Evolutionary conservation across 2,113 vertebrate species (phyloP).

Genomic region (Toxostoma redivivum): DNA sequence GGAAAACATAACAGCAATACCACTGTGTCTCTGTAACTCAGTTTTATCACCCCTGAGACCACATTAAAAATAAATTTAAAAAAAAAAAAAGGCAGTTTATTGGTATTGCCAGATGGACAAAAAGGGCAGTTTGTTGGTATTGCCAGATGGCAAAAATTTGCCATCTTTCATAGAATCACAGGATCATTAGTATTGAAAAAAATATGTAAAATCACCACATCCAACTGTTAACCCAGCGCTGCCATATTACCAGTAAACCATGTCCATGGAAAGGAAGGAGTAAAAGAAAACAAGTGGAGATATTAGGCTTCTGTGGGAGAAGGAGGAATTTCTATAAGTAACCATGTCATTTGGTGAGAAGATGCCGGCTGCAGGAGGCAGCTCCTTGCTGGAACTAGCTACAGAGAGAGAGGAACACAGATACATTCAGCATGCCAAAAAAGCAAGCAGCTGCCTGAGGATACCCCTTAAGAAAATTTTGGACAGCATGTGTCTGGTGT

Average conservation of each 20-base stretch:
- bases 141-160: neutral
- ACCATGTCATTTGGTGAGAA: neutral
- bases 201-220: neutral
- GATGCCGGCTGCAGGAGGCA: neutral
- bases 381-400: neutral
- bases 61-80: neutral
- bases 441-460: neutral
- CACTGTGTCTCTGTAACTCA: neutral
- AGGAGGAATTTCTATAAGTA: neutral
- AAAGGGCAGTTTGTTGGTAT: too few relatives aligned
- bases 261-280: neutral
- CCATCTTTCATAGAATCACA: neutral
- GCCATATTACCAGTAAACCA: neutral
- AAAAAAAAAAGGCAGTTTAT: neutral
- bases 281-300: neutral
- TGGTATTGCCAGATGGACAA: neutral
- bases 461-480: neutral
- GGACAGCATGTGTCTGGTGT: neutral
- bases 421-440: rapidly evolving
- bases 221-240: neutral
- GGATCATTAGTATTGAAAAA: neutral
- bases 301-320: neutral
- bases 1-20: neutral
- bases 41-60: neutral
- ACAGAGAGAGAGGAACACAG: neutral